These are phyloP conservation scores for Dendropsophus ebraccatus DNA, from an alignment of 2,113 vertebrate genomes.

Conservation along the genomic window DNA sequence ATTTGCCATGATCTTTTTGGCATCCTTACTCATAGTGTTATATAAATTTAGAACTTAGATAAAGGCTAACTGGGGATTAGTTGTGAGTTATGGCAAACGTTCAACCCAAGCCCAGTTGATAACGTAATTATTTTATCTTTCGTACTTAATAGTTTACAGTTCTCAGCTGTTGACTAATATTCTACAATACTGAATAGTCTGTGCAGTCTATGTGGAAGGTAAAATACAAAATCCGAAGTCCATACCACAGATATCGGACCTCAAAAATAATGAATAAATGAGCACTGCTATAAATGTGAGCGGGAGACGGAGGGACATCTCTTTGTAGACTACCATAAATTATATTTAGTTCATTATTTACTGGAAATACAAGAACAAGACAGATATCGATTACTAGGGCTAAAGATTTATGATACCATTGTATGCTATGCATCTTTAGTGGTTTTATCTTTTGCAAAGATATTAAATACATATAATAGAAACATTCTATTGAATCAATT, in stretches of 20 bases:
- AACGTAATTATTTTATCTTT: too few relatives aligned
- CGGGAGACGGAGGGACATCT: conserved; percentile 31
- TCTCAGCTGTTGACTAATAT: neutral
- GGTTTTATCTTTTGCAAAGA: conserved; percentile 77
- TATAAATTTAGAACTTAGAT: too few relatives aligned
- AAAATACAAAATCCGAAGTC: neutral
- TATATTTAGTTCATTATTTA: conserved; percentile 79
- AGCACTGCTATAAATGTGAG: conserved; percentile 13
- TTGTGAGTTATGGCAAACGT: too few relatives aligned
- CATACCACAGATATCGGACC: neutral
- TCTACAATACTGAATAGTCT: neutral
- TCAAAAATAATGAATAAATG: conserved; percentile 40
- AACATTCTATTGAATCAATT: conserved; percentile 74
- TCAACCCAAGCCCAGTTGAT: too few relatives aligned
- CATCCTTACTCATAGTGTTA: too few relatives aligned
- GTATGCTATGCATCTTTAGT: conserved; percentile 77
- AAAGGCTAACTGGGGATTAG: too few relatives aligned
- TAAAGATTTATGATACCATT: conserved; percentile 78
- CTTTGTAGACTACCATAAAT: conserved; percentile 55
- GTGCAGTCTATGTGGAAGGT: too few relatives aligned
- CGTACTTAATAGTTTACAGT: neutral
- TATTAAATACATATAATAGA: conserved; percentile 78
- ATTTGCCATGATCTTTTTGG: too few relatives aligned
- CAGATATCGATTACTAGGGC: conserved; percentile 75
- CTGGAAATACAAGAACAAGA: conserved; percentile 79